These are phyloP conservation scores for Sceloporus tristichus DNA, from an alignment of 2,113 vertebrate species.

Conservation along the genomic window DNA sequence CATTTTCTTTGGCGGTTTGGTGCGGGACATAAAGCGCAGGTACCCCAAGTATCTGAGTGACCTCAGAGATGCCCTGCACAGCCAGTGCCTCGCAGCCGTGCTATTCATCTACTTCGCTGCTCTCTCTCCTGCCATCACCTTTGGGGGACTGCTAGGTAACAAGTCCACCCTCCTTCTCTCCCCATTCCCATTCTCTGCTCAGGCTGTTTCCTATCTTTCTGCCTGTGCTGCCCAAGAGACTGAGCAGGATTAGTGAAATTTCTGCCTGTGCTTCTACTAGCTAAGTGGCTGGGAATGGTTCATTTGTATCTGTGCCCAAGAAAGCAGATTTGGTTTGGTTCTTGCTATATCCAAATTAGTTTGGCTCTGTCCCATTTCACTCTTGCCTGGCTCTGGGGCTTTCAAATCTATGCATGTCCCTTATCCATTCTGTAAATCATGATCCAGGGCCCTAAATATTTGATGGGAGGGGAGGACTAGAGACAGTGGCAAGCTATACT, in stretches of 20 bases:
- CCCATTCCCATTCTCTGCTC: conserved; percentile 16
- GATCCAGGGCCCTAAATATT: not conserved
- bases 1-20: conserved; percentile 92
- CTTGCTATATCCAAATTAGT: conserved; percentile 21
- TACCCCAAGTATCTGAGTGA: conserved; percentile 95
- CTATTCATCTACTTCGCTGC: conserved; percentile 99
- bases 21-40: conserved; percentile 93
- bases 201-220: not conserved
- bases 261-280: conserved; percentile 3
- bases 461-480: not conserved
- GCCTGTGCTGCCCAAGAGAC: conserved; percentile 38
- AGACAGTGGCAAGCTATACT: too few relatives aligned
- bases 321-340: not conserved
- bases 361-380: conserved; percentile 29
- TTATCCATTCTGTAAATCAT: not conserved
- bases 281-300: not conserved
- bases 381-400: conserved; percentile 18
- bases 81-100: conserved; percentile 92
- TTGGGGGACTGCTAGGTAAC: conserved; percentile 96
- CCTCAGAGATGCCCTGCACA: conserved; percentile 91
- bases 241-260: not conserved
- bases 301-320: not conserved
- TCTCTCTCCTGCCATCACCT: conserved; percentile 97
- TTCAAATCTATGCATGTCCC: conserved; percentile 18
- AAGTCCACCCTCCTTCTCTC: conserved; percentile 71